phyloP scores from a whole-genome alignment of 2,888 invertebrate genomes.

The Eurytoma californica region DNA sequence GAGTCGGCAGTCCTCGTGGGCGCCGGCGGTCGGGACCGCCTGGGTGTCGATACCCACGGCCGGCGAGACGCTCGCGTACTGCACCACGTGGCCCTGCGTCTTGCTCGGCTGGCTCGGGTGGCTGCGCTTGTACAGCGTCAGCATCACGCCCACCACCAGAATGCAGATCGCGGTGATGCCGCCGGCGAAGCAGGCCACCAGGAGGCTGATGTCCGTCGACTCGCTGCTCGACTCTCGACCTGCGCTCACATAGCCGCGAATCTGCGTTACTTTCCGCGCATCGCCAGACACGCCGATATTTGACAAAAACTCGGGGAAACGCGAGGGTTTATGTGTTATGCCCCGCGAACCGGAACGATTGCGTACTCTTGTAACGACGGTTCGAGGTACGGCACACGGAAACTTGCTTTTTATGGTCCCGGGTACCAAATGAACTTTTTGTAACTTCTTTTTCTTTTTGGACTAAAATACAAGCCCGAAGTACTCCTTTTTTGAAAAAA shows the following conservation, averaged over 20 bases:
- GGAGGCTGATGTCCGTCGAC: conserved; percentile 67
- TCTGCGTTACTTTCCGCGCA: too few species aligned
- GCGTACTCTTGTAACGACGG: too few species aligned
- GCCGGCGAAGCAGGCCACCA: conserved; percentile 71
- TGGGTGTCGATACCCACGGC: not conserved
- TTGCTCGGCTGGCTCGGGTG: conserved; percentile 64
- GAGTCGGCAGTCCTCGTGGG: not conserved
- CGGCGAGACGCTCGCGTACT: conserved; percentile 51
- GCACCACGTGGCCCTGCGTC: conserved; percentile 62
- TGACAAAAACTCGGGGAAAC: too few species aligned
- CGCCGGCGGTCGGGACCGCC: not conserved
- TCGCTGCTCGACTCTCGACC: conserved; percentile 68
- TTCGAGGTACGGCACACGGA: too few species aligned
- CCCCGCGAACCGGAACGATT: too few species aligned
- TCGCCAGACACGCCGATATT: too few species aligned
- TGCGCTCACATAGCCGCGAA: conserved; percentile 46
- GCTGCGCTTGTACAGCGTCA: conserved; percentile 69
- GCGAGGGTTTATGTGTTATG: too few species aligned
- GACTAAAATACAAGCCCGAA: too few species aligned
- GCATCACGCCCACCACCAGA: conserved; percentile 68
- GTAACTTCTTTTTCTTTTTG: too few species aligned
- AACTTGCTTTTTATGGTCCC: too few species aligned
- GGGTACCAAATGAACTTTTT: too few species aligned
- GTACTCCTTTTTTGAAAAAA: too few species aligned
- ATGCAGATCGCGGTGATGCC: conserved; percentile 70